Evolutionary conservation across 2,113 vertebrate genomes (phyloP).

Genomic region (Oryzias woworae): DNA sequence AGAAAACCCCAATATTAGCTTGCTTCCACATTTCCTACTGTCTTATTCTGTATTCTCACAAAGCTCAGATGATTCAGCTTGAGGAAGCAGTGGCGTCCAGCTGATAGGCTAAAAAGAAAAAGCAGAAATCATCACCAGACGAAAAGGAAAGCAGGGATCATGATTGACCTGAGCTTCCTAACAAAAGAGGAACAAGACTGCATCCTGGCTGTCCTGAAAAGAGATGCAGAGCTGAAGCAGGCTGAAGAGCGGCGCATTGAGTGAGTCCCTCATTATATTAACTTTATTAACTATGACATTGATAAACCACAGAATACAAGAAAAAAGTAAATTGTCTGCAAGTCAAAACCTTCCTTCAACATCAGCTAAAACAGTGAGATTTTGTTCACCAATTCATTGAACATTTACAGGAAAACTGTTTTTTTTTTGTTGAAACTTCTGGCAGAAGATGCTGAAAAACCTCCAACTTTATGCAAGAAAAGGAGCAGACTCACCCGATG

Average conservation of each 20-base stretch:
- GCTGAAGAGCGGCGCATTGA: conserved; percentile 85
- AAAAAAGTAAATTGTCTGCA: too few relatives aligned
- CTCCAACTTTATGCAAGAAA: too few relatives aligned
- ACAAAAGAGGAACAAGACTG: conserved; percentile 88
- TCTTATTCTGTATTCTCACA: neutral
- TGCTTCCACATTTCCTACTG: neutral
- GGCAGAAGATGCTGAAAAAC: too few relatives aligned
- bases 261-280: conserved; percentile 68
- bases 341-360: too few relatives aligned
- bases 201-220: conserved; percentile 86
- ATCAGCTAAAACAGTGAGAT: too few relatives aligned
- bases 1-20: neutral
- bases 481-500: too few relatives aligned
- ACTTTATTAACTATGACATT: neutral
- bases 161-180: conserved; percentile 94
- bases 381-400: too few relatives aligned
- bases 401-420: too few relatives aligned
- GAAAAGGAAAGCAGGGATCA: conserved; percentile 51
- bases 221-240: conserved; percentile 88
- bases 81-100: neutral
- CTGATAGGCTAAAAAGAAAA: neutral
- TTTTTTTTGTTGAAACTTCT: too few relatives aligned
- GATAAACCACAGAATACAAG: too few relatives aligned
- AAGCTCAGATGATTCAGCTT: neutral
- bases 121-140: neutral